Base-by-base conservation (phyloP, 1,140 invertebrate genomes). In the Archivesica marissinica region DNA sequence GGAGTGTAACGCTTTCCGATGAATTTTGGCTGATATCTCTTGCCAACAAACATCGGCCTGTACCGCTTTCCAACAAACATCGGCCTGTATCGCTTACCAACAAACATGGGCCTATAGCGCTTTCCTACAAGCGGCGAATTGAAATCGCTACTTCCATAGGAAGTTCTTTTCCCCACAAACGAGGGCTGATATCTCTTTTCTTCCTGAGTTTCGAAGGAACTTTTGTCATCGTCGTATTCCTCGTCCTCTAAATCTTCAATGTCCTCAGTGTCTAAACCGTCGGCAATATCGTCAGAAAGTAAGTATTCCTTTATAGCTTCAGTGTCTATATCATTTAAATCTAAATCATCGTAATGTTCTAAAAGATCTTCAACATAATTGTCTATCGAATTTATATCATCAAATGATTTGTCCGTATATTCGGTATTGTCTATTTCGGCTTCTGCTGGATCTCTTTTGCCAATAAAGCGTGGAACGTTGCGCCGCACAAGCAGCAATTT, bases 401-500 rank as follows among this genome's bases (percentile, higher is more conserved):
- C 70, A 13, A 11, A 2, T 30, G n/a, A 4, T 9, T 61, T 52
- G 4, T 77, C 47, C 20, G n/a, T 35, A 66, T 52, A 35, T 25
- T 39, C 28, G 13, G 30, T 11, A 61, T 44, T 68, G 23, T 54
- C 64, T 25, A 35, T 66, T 61, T 50, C 44, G n/a, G 79, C 50
- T 17, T 72, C 33, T 28, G 23, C 25, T 15, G 79, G 56, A 25
- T 70, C 61, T 77, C 82, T 35, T 68, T 85, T 85, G 38, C 82
- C 82, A 64, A 85, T 39, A 78, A 85, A 85, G 38, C 64, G 56
- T 35, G 82, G 82, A 25, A 85, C 61, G 74, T 85, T 77, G 41
- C 74, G 59, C 61, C 82, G 82, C 74, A 83, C 80, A 44, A 83
- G 80, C 47, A 66, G 68, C 33, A 39, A 54, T 4, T 54, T 50